These are phyloP conservation scores for Teleiodes luculella DNA, from an alignment of 2,888 invertebrate genomes.

Conservation along the genomic window DNA sequence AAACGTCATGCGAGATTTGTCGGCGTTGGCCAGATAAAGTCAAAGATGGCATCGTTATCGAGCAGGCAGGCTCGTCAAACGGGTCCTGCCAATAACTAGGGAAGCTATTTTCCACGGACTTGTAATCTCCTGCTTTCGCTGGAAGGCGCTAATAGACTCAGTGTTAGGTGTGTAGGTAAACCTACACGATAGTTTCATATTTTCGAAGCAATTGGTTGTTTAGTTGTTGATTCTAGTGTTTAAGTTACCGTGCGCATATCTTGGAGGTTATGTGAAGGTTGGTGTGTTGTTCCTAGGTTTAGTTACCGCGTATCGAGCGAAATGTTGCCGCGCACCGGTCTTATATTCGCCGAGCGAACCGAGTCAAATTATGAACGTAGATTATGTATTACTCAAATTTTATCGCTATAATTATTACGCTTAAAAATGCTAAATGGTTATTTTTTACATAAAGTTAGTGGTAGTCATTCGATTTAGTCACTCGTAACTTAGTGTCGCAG, in stretches of 20 bases:
- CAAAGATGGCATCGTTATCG: constrained; percentile 39
- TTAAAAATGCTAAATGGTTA: constrained; percentile 40
- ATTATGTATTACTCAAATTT: constrained; percentile 42
- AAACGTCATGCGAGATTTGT: constrained; percentile 37
- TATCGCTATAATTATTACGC: constrained; percentile 61
- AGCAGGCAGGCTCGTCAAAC: constrained; percentile 34
- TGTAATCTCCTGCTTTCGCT: constrained; percentile 55
- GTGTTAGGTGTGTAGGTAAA: constrained; percentile 40
- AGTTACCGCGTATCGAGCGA: constrained; percentile 37
- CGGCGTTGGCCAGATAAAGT: constrained; percentile 40
- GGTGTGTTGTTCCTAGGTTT: constrained; percentile 60
- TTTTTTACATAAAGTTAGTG: constrained; percentile 46
- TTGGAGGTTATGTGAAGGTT: constrained; percentile 63
- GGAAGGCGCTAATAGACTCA: constrained; percentile 40
- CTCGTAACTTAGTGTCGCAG: constrained; percentile 32
- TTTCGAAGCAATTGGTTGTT: constrained; percentile 45
- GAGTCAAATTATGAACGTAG: constrained; percentile 50
- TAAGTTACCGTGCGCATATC: constrained; percentile 72
- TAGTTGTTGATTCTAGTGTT: constrained; percentile 54
- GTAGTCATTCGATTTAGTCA: constrained; percentile 33
- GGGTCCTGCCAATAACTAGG: constrained; percentile 41
- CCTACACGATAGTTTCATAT: constrained; percentile 40
- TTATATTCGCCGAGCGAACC: constrained; percentile 58
- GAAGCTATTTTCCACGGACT: constrained; percentile 47
- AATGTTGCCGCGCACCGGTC: constrained; percentile 54